A percentile compares a stretch with the other conserved stretches of the same genome.
phyloP scores from a whole-genome alignment of 2,113 vertebrate genomes.

The Romanogobio albipinnatus region DNA sequence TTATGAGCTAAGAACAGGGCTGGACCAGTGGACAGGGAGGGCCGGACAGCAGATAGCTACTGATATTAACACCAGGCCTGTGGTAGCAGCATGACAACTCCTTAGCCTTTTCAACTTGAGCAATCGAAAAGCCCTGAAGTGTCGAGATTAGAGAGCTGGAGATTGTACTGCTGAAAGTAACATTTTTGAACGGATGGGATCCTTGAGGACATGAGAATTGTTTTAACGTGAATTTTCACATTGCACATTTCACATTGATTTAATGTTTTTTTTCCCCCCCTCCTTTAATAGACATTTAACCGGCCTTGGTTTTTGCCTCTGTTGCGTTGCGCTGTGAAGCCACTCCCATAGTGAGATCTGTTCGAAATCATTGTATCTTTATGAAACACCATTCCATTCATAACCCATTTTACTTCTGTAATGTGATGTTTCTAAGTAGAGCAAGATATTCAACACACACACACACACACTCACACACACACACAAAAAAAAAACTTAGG shows the following conservation, averaged over 20 bases:
- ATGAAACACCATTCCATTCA: background rate
- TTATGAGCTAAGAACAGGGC: conserved; percentile 53
- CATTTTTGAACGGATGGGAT: background rate
- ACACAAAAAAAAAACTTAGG: background rate
- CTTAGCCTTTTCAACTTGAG: conserved; percentile 48
- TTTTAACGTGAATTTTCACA: background rate
- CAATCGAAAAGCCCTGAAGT: conserved; percentile 40
- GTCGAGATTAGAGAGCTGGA: conserved; percentile 39
- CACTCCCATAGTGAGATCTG: background rate
- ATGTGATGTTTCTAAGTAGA: background rate
- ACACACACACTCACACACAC: too few species aligned
- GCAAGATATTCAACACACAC: background rate
- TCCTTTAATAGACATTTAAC: background rate
- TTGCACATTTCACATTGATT: background rate
- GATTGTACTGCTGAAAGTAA: conserved; percentile 11
- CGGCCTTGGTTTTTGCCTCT: background rate
- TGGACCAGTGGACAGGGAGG: conserved; percentile 43
- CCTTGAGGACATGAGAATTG: background rate
- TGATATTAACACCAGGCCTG: conserved; percentile 57
- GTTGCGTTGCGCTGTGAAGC: background rate
- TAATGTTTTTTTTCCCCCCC: background rate
- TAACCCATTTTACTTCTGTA: background rate
- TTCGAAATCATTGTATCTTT: background rate
- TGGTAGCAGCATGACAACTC: conserved; percentile 48
- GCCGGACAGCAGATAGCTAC: conserved; percentile 54